Evolutionary conservation across 1,140 invertebrate genomes (phyloP), one percentile per base, ranked within the genome.

Genomic region (Pogonus chalceus): DNA sequence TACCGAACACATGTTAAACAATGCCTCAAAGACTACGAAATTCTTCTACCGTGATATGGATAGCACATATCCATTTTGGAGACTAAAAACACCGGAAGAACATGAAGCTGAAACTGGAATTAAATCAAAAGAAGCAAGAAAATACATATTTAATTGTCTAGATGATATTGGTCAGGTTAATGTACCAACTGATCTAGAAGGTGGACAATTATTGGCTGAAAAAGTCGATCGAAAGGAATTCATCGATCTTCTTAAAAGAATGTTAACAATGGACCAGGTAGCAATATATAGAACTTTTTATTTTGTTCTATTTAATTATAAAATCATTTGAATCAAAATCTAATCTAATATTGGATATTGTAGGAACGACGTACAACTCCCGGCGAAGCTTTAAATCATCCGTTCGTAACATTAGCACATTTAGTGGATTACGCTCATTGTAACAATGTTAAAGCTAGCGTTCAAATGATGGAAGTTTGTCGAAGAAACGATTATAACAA

Each of bases 91-190:
- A 52, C 92, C 94, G 1, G 96, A 98, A 72, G 96, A 99, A 74
- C 93, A 98, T 71, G 96, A 99, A 75, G 82, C 85, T 0, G 96
- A 99, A 76, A 98, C 94, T 43, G 90, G 90, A 53, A 96, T 97
- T 58, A 97, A 98, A 76, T 97, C 94, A 35, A 99, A 99, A 78
- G 97, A 99, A 77, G 96, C 96, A 0, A 78, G 97, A 65, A 99
- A 99, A 72, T 99, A 99, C 73, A 98, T 99, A 62, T 99, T 99
- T 75, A 99, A 99, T 72, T 98, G 94, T 72, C 77, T 99, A 47
- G 97, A 99, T 67, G 97, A 99, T 72, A 99, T 99, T 71, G 94
- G 91, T 56, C 92, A 88, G 67, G 94, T 98, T 3, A 98, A 98
- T 74, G 93, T 98, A 50, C 93, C 94, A 35, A 96, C 91, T 4